Conservation (phyloP, 2,888 invertebrate genomes). For the Heliconius cydno region DNA sequence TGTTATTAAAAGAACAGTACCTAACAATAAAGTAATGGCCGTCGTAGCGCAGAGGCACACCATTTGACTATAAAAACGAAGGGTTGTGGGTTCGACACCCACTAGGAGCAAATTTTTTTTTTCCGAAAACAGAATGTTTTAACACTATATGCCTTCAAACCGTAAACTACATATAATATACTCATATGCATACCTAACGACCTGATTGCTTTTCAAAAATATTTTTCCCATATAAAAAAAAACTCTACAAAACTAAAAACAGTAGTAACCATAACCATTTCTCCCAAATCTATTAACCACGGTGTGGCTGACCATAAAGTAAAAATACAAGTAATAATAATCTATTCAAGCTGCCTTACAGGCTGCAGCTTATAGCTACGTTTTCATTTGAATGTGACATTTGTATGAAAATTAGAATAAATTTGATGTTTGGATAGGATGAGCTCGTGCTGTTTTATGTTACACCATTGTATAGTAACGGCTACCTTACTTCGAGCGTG, state of each 20-base stretch:
- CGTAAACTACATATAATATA: not conserved
- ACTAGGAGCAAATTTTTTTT: not conserved
- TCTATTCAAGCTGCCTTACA: constrained; percentile 42
- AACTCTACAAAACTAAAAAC: not conserved
- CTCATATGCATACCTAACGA: not conserved
- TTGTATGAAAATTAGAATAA: constrained; percentile 53
- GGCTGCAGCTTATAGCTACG: constrained; percentile 23
- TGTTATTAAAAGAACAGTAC: too few species aligned
- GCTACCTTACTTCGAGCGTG: constrained; percentile 44
- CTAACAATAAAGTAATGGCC: too few species aligned
- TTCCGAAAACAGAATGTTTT: too few species aligned
- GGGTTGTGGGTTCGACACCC: not conserved
- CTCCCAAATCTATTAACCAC: not conserved
- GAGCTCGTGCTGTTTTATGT: constrained; percentile 49
- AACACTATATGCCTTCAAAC: too few species aligned
- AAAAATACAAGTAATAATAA: constrained; percentile 45
- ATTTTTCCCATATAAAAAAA: not conserved
- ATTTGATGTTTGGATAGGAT: constrained; percentile 46
- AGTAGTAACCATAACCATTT: constrained; percentile 3
- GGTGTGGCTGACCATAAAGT: constrained; percentile 42
- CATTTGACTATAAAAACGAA: not conserved
- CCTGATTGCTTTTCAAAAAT: not conserved
- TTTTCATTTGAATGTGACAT: constrained; percentile 49
- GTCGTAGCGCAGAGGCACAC: not conserved
- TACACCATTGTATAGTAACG: constrained; percentile 46